Conservation (phyloP, 2,797 vertebrate genomes). For the Cirrhinus molitorella region DNA sequence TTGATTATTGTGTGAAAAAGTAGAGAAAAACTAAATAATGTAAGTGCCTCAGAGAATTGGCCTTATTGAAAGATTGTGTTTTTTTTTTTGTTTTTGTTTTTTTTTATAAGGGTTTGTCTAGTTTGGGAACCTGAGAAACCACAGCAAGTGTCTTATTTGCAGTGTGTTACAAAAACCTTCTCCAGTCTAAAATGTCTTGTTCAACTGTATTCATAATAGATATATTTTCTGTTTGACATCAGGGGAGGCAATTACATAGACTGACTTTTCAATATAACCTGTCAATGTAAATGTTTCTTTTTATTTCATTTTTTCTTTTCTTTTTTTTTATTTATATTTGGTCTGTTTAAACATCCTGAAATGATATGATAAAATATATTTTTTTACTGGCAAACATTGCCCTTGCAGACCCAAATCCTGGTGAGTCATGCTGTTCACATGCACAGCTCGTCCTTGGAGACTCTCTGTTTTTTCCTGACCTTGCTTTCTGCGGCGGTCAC, state of each 20-base stretch:
- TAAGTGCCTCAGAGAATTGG: neutral
- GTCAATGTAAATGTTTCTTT: neutral
- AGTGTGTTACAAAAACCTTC: neutral
- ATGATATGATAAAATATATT: neutral
- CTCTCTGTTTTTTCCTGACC: slow-evolving; percentile 90
- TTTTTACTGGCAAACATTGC: slow-evolving; percentile 15
- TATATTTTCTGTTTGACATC: neutral
- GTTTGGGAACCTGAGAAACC: neutral
- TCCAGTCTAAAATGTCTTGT: neutral
- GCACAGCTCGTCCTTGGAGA: slow-evolving; percentile 85
- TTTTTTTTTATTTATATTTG: neutral
- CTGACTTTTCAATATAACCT: slow-evolving; percentile 4
- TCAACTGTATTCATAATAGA: neutral
- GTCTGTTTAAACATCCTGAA: slow-evolving; percentile 30
- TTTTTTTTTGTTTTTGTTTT: too few relatives aligned
- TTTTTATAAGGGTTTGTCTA: neutral
- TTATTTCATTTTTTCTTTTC: neutral
- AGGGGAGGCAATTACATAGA: neutral
- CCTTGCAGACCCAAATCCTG: slow-evolving; percentile 88
- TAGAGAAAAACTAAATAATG: neutral
- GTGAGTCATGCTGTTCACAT: slow-evolving; percentile 83
- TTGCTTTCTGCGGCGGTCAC: slow-evolving; percentile 88
- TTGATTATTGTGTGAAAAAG: neutral
- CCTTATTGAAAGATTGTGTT: neutral
- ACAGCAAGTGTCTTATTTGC: neutral